Evolutionary conservation across 2,888 invertebrate species (phyloP).

Genomic region (Prionchulus punctatus): DNA sequence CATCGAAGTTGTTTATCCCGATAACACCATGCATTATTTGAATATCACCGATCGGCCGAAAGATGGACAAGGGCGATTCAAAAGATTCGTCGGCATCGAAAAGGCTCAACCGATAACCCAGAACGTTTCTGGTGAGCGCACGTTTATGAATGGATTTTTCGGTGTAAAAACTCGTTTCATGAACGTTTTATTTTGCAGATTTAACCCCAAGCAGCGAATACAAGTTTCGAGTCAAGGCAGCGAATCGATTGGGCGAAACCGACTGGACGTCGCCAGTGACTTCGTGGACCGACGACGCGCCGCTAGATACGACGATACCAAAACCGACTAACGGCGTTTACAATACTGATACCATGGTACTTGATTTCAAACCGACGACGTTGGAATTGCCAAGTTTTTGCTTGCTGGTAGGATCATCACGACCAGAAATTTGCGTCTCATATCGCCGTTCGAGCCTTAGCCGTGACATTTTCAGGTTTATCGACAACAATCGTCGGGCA

Average conservation of each 20-base stretch:
- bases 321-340: background rate
- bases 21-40: too few species aligned
- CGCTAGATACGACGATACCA: conserved; percentile 3
- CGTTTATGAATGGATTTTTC: too few species aligned
- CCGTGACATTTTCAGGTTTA: too few species aligned
- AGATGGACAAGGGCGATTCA: background rate
- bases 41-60: too few species aligned
- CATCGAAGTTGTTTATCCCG: background rate
- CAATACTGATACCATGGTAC: background rate
- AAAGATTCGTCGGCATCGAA: conserved; percentile 7
- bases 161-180: too few species aligned
- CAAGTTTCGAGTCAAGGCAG: conserved; percentile 4
- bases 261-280: background rate
- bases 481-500: background rate
- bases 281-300: conserved; percentile 2
- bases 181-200: conserved; percentile 6
- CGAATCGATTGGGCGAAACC: conserved; percentile 6
- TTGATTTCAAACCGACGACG: background rate
- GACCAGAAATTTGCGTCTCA: too few species aligned
- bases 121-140: conserved; percentile 9
- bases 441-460: too few species aligned
- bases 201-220: conserved; percentile 3
- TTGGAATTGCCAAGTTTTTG: background rate
- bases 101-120: background rate
- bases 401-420: background rate